Conservation (phyloP, 2,888 invertebrate genomes). For the Drosophila emarginata region DNA sequence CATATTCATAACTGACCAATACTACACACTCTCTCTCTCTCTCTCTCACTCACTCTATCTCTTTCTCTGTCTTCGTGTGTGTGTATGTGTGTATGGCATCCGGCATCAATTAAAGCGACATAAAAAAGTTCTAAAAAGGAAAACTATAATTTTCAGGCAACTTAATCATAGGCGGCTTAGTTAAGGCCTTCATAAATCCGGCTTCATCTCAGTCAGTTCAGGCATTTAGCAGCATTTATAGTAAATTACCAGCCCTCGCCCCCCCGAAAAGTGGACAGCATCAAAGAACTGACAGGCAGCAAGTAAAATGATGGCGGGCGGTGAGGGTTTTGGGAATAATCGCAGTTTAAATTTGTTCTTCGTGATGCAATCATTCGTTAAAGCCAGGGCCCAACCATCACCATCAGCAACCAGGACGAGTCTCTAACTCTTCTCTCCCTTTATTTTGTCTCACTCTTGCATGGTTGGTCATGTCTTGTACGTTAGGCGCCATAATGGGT, state of each 20-base stretch:
- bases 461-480: constrained; percentile 39
- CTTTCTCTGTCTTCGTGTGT: not conserved
- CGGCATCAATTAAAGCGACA: constrained; percentile 75
- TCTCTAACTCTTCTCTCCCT: constrained; percentile 13
- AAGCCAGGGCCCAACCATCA: constrained; percentile 19
- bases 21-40: not conserved
- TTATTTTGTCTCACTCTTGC: not conserved
- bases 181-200: constrained; percentile 58
- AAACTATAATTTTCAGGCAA: constrained; percentile 67
- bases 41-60: constrained; percentile 10
- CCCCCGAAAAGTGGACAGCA: constrained; percentile 59
- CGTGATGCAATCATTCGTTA: constrained; percentile 78
- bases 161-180: constrained; percentile 51
- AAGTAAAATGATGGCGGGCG: not conserved
- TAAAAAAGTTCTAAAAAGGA: constrained; percentile 59
- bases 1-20: constrained; percentile 50
- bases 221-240: constrained; percentile 71
- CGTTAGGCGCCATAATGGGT: constrained; percentile 71
- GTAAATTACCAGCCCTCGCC: constrained; percentile 60
- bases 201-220: constrained; percentile 20
- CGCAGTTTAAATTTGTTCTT: constrained; percentile 79
- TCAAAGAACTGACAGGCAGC: constrained; percentile 38
- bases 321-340: constrained; percentile 47
- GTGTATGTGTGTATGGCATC: constrained; percentile 43
- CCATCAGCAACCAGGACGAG: constrained; percentile 16